These are phyloP conservation scores for Chanos chanos DNA, from an alignment of 2,797 vertebrate genomes.

Conservation along the genomic window DNA sequence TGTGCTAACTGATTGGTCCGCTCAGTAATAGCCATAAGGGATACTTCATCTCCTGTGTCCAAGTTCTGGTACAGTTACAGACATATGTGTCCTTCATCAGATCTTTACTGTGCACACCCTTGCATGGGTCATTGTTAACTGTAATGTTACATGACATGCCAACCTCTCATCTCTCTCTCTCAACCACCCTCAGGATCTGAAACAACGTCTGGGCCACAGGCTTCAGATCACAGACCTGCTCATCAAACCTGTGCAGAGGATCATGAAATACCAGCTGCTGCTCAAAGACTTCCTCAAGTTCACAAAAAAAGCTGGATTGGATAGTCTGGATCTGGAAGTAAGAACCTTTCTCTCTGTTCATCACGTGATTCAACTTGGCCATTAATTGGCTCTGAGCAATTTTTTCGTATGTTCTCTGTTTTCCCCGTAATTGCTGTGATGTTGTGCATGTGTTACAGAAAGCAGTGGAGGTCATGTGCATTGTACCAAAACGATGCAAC, in stretches of 20 bases:
- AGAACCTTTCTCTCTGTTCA: conserved; percentile 8
- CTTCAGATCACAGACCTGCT: conserved; percentile 91
- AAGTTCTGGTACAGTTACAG: no score
- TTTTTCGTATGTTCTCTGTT: not conserved
- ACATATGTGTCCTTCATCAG: not conserved
- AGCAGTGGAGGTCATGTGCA: conserved; percentile 96
- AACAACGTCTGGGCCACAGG: conserved; percentile 89
- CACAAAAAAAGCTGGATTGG: conserved; percentile 91
- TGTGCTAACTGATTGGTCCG: no score
- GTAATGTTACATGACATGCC: no score
- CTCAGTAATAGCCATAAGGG: no score
- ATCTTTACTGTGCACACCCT: no score
- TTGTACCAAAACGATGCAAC: conserved; percentile 95
- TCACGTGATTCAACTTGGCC: not conserved
- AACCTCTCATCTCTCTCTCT: not conserved
- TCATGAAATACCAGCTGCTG: conserved; percentile 98
- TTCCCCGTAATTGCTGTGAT: not conserved
- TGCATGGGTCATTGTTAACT: no score
- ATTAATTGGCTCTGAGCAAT: not conserved
- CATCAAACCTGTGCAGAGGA: conserved; percentile 93
- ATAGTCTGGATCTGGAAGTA: conserved; percentile 91
- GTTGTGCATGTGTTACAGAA: conserved; percentile 70
- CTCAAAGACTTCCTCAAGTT: conserved; percentile 97
- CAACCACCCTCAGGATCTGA: conserved; percentile 78
- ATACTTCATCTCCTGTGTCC: no score